These are phyloP conservation scores for Takifugu flavidus DNA, from an alignment of 2,113 vertebrate genomes.

Conservation along the genomic window DNA sequence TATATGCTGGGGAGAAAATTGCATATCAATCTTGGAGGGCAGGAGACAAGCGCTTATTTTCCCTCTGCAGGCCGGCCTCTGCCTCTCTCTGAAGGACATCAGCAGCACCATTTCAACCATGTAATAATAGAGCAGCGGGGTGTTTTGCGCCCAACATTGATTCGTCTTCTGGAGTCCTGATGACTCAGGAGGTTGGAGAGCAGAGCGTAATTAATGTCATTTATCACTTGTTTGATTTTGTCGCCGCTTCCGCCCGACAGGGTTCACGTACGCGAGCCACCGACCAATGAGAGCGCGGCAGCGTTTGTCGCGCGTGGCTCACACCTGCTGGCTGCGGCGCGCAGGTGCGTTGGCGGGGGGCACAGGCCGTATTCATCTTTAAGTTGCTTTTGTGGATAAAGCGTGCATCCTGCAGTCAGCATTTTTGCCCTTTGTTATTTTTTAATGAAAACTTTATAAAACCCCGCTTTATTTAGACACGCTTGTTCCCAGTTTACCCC, in stretches of 20 bases:
- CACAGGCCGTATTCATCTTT: neutral
- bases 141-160: slow-evolving; percentile 36
- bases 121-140: slow-evolving; percentile 64
- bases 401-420: neutral
- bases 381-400: neutral
- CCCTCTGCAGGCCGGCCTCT: slow-evolving; percentile 43
- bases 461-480: slow-evolving; percentile 9
- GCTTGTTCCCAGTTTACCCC: slow-evolving; percentile 36
- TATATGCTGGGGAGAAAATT: slow-evolving; percentile 45
- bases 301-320: slow-evolving; percentile 72
- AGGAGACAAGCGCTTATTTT: slow-evolving; percentile 51
- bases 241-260: slow-evolving; percentile 32
- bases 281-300: slow-evolving; percentile 60
- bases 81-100: slow-evolving; percentile 56
- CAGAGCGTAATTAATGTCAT: slow-evolving; percentile 75
- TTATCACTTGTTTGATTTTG: slow-evolving; percentile 75
- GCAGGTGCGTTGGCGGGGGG: neutral
- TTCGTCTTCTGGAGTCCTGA: slow-evolving; percentile 51
- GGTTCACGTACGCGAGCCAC: slow-evolving; percentile 56
- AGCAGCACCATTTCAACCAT: slow-evolving; percentile 52
- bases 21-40: slow-evolving; percentile 61
- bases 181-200: slow-evolving; percentile 66
- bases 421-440: neutral
- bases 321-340: slow-evolving; percentile 70
- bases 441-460: neutral